Base-by-base conservation (phyloP, 1,140 invertebrate species). In the Trichonephila inaurata region DNA sequence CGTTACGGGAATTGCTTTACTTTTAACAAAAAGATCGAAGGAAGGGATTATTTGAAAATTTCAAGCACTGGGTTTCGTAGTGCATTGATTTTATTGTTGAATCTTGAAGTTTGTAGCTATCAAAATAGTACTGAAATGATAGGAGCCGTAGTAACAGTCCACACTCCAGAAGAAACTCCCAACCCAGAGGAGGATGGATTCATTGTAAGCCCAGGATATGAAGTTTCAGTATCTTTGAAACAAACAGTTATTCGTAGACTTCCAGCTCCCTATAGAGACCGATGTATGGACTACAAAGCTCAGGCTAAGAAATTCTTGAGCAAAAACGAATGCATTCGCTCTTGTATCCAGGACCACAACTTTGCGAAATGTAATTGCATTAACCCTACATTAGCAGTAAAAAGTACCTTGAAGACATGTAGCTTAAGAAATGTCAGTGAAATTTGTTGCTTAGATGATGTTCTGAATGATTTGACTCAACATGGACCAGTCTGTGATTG, bases 261-360 rank as follows among this genome's bases (percentile, higher is more conserved):
- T 1, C n/a, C 21, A n/a, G n/a, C 64, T 66, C 19, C 64, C 21
- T 66, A n/a, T n/a, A n/a, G 64, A 66, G 64, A 66, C n/a, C 24
- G 60, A 8, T 93, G 92, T 21, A 24, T 18, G 14, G 66, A 88
- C 89, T 93, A 93, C 24, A n/a, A 24, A 44, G 44, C 16, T 14
- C 10, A 33, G 7, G 24, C 14, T 4, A 81, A 60, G n/a, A 16
- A 44, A 16, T 7, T 21, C 4, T 21, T 10, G 18, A 81, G 58
- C 72, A 21, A 33, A 69, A 44, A 33, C 21, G 40, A 69, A 16
- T 92, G 91, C 40, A 21, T 88, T 19, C 12, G 83, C 24, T 14
- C 21, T 0, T 93, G 92, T 64, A 77, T 93, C 16, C 92, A 93
- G 19, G 28, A 81, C 18, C 21, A 88, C 5, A 93, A 44, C 21